Conservation (phyloP, 2,113 vertebrate species). For the Podocnemis expansa region DNA sequence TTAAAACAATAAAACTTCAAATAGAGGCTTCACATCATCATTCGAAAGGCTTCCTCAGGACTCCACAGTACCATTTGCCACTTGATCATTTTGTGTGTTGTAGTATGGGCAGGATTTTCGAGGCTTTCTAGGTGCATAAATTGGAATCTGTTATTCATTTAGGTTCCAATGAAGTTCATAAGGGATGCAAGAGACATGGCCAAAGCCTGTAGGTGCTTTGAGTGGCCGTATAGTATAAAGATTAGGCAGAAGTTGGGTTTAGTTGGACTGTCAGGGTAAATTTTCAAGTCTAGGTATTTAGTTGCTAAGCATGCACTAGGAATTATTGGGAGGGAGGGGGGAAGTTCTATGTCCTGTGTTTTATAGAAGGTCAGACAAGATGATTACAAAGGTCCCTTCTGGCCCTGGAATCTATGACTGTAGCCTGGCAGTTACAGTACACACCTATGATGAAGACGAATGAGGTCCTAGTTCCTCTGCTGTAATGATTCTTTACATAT, state of each 20-base stretch:
- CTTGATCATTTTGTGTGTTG: background rate
- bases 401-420: background rate
- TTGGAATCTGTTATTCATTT: background rate
- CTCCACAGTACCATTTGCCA: fast-evolving
- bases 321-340: background rate
- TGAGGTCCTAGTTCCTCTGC: background rate
- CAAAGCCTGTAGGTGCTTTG: background rate
- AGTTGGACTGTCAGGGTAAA: background rate
- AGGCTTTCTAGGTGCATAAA: background rate
- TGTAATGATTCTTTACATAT: background rate
- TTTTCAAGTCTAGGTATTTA: background rate
- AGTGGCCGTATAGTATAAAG: background rate
- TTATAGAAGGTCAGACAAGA: background rate
- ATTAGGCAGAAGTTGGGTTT: background rate
- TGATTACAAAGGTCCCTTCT: background rate
- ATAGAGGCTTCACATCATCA: background rate
- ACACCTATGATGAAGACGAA: background rate
- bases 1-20: background rate
- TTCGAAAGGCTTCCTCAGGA: background rate
- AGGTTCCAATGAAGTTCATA: background rate
- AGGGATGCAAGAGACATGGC: background rate
- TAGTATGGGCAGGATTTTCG: background rate
- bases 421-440: background rate
- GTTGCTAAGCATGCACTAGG: background rate
- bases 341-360: background rate